Base-by-base conservation (phyloP, 2,113 vertebrate genomes). In the Salvelinus fontinalis region DNA sequence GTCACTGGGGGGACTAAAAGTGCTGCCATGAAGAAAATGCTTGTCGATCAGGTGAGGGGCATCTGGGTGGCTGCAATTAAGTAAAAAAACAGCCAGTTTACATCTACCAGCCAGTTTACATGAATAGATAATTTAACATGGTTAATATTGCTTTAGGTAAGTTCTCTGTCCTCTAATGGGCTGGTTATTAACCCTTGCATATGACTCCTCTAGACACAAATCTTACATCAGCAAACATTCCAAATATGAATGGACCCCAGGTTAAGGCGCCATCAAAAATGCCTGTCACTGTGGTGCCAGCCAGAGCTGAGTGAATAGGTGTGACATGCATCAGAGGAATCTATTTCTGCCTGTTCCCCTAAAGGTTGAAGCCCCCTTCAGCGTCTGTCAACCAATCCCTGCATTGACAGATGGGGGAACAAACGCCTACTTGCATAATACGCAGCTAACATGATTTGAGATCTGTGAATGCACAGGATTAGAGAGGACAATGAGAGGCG, bases 1-100 rank as follows among this genome's bases (percentile, higher is more conserved):
- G 51, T 99, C 68, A 89, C 90, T 0, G 96, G 97, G 29, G 87
- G 80, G n/a, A 92, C 89, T 0, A 97, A 95, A 86, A 86, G 83
- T 0, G 93, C 92, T n/a, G 97, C 96, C 0, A 82, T 98, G 59
- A 97, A 98, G 94, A 99, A 99, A 83, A 97, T 97, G 97, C 26
- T 96, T n/a, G n/a, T 96, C 20, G 97, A 99, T 78, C 97, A 99
- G 97, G 97, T 98, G 65, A 84, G 9, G 22, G 65, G 27, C 7
- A 27, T 29, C 9, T 67, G 66, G 3, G 29, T 67, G 66, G 39
- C 39, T 68, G 12, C 51, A 54, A 16, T 54, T 18, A 18, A 14
- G 39, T 44, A 5, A 18, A 54, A 54, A 54, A 18, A 54, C 51
- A 18, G 51, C 51, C 51, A 54, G 16, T 54, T 54, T 1, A 16